Evolutionary conservation across 2,888 invertebrate species (phyloP), one percentile per base, ranked within the genome.

Genomic region (Lottia scabra): DNA sequence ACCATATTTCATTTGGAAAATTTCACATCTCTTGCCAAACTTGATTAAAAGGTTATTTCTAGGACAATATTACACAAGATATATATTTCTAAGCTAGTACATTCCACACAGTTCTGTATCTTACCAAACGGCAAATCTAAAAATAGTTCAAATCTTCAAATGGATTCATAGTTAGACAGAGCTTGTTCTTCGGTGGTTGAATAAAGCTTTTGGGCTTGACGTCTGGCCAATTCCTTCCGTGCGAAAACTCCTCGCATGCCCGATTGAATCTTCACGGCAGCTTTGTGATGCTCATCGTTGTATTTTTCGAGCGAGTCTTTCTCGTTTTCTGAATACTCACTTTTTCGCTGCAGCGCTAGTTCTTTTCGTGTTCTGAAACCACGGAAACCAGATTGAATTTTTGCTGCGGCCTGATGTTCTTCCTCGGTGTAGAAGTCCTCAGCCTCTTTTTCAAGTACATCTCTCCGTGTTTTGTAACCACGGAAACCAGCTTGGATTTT

Each of bases 301-400:
- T 56, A 56, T 4, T 23, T 23, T n/a, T 56, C 56, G 12, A 23
- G 10, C 2, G 19, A 19, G 0, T 19, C 19, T 56, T n/a, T 13
- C 10, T 12, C 13, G 15, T 56, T 56, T 56, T 56, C 23, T 56
- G 23, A 19, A 56, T 67, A 48, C 63, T 62, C 67, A 48, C 65
- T 68, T 70, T 48, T 66, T 63, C n/a, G 70, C 26, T 45, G 46
- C 26, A 15, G 26, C 2, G 27, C 23, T 13, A 77, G 15, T 65
- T 77, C 68, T 73, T 75, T 73, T 45, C 79, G 45, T 13, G 74
- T 67, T 63, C 70, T 66, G 70, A 75, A 73, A 13, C 79, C 79
- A 27, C 78, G 70, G 74, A 69, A 78, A 23, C 68, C 67, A n/a
- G 78, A 75, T 63, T 80, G 79, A 19, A 80, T 80, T 63, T 77